Percentiles rank a stretch among this genome's conserved stretches.
Evolutionary conservation across 2,113 vertebrate species (phyloP).

Genomic region (Syrmaticus mikado): DNA sequence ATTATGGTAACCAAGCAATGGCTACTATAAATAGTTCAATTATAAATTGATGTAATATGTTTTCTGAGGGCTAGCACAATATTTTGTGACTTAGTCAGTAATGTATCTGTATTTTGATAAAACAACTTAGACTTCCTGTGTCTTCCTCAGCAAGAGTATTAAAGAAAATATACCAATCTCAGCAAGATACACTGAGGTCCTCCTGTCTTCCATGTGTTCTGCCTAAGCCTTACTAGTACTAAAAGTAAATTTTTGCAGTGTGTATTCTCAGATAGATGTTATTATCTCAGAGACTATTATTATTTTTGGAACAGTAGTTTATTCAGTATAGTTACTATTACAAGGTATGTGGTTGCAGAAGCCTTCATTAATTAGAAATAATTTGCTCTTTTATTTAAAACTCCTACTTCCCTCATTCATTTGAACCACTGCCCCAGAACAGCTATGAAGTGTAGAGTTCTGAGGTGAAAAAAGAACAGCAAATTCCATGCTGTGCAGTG

Average conservation of each 20-base stretch:
- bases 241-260: neutral
- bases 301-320: slow-evolving; percentile 16
- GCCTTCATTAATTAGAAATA: slow-evolving; percentile 43
- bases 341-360: neutral
- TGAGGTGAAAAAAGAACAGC: slow-evolving; percentile 37
- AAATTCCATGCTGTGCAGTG: neutral
- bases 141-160: neutral
- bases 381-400: slow-evolving; percentile 1
- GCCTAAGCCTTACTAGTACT: neutral
- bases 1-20: neutral
- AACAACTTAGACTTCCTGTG: neutral
- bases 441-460: slow-evolving; percentile 27
- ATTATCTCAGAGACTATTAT: neutral
- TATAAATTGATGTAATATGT: neutral
- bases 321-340: neutral
- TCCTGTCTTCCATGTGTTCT: neutral
- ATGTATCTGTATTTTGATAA: neutral
- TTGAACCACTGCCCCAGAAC: slow-evolving; percentile 1
- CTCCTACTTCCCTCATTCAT: slow-evolving; percentile 14
- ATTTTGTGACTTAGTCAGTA: neutral
- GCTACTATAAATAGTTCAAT: neutral
- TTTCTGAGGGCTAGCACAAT: neutral
- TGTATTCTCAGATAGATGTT: neutral
- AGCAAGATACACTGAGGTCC: neutral
- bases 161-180: neutral